Percentiles rank a stretch among this genome's conserved stretches.
These are phyloP conservation scores for Chaetorhynchus papuensis DNA, from an alignment of 2,113 vertebrate species.

Conservation along the genomic window DNA sequence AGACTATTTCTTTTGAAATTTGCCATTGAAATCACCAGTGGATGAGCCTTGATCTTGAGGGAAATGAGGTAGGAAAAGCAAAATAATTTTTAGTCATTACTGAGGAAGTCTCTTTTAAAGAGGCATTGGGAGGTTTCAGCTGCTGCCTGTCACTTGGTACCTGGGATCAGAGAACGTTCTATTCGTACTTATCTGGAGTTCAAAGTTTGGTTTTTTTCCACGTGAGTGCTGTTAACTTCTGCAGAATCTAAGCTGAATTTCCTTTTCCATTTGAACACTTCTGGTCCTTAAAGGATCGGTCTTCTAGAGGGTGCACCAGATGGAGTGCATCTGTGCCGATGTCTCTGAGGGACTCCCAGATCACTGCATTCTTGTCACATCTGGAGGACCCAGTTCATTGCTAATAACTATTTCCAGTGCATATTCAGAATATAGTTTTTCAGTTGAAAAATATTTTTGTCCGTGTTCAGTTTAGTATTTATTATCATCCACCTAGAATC, in stretches of 20 bases:
- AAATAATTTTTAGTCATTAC: not conserved
- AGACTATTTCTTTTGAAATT: not conserved
- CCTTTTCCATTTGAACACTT: not conserved
- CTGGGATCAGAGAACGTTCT: not conserved
- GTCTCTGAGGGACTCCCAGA: not conserved
- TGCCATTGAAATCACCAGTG: not conserved
- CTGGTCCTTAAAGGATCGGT: not conserved
- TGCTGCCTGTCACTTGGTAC: not conserved
- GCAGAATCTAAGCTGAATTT: not conserved
- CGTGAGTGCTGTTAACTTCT: not conserved
- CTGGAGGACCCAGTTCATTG: conserved; percentile 11
- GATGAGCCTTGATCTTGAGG: not conserved
- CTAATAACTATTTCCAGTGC: conserved; percentile 30
- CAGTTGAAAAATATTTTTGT: not conserved
- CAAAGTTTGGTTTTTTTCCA: not conserved
- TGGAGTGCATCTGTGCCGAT: conserved; percentile 30
- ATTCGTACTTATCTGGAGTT: not conserved
- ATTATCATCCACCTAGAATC: not conserved
- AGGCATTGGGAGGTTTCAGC: not conserved
- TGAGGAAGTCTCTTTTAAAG: not conserved
- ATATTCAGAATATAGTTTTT: not conserved
- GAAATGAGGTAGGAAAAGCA: not conserved
- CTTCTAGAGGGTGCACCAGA: not conserved
- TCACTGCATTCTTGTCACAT: conserved; percentile 46
- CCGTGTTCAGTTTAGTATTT: not conserved